Base-by-base conservation (phyloP, 2,797 vertebrate species). In the Amblyraja radiata region DNA sequence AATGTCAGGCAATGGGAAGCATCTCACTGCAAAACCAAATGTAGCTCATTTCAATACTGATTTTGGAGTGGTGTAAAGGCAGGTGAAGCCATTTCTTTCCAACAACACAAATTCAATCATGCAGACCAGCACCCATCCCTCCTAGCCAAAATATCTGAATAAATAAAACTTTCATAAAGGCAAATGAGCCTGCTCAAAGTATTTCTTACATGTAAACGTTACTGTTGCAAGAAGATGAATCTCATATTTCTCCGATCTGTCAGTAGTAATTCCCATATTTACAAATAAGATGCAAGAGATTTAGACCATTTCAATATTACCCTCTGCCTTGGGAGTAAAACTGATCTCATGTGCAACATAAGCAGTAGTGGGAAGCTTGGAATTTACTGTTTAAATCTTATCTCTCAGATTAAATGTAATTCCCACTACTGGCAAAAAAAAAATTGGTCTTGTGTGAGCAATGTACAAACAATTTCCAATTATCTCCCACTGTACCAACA, bases 381-480 rank as follows among this genome's bases (percentile, higher is more conserved):
- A 76, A 92, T 76, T 73, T 54, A n/a, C 7, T 76, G 71, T 74
- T 92, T 88, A 54, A 92, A 76, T 14, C 46, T 84, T 61, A 92
- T 76, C 71, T 46, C 90, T 28, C 71, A 54, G 13, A 46, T 92
- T 74, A 92, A 74, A 54, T 92, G 25, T 13, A 76, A 16, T 54
- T 54, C 71, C 39, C 90, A 92, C 39, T 13, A 54, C 8, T 92
- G 68, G 39, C 46, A 76, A 39, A 46, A 73, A 39, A 46, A 73
- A 92, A 76, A 54, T 54, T 54, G 28, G 10, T 54, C 90, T 76
- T 92, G 0, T 13, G 36, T 13, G 46, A 63, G 21, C 39, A 54
- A 76, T 46, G 16, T 76, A 76, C 11, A 90, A 90, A 73, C 63
- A 92, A 76, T 68, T 74, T 91, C 71, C 23, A 76, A 92, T 92